Evolutionary conservation across 2,888 invertebrate species (phyloP).

Genomic region (Seira sanloemensis): DNA sequence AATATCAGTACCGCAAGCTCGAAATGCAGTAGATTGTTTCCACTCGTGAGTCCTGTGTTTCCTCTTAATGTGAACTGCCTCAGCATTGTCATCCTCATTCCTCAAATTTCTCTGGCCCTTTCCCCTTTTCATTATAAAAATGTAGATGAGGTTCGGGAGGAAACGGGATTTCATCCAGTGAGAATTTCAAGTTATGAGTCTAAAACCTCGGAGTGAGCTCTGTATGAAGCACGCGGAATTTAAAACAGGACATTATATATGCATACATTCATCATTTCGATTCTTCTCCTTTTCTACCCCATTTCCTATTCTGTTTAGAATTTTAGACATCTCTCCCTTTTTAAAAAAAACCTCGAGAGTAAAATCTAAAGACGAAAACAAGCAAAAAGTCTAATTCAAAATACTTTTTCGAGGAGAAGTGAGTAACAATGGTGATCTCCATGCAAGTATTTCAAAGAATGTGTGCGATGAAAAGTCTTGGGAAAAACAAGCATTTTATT

Average conservation of each 20-base stretch:
- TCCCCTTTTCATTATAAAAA: not conserved
- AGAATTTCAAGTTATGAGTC: not conserved
- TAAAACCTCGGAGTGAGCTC: not conserved
- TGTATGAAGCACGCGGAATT: not conserved
- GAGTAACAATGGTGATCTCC: too few species aligned
- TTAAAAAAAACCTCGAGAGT: too few species aligned
- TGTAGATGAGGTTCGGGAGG: not conserved
- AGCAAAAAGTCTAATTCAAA: too few species aligned
- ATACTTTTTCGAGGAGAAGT: too few species aligned
- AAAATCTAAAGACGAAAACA: too few species aligned
- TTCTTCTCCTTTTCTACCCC: slow-evolving; percentile 4
- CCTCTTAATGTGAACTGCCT: not conserved
- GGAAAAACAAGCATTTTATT: not conserved
- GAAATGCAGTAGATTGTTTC: not conserved
- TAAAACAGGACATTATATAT: not conserved
- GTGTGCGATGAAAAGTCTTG: too few species aligned
- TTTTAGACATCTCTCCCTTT: not conserved
- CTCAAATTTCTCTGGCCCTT: not conserved
- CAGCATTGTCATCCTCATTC: not conserved
- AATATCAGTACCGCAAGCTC: too few species aligned
- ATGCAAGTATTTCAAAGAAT: too few species aligned
- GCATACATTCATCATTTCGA: slow-evolving; percentile 1
- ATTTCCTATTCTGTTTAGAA: not conserved
- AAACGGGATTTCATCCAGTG: not conserved
- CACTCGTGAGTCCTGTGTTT: not conserved